Percentiles rank a stretch among this genome's conserved stretches.
Conservation (phyloP, 2,113 vertebrate species). For the Nanger granti region DNA sequence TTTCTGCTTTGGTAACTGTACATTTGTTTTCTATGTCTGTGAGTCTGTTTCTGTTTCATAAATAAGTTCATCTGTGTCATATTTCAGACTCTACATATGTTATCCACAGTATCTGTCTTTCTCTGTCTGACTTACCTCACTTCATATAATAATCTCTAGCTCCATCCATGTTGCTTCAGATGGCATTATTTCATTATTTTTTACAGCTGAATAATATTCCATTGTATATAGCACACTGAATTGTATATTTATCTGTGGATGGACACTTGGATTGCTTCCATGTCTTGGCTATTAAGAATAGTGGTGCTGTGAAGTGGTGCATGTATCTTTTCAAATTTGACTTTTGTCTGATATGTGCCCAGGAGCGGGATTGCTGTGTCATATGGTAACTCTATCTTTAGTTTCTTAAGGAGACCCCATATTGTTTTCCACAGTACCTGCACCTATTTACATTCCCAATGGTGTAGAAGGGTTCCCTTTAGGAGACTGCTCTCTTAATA, state of each 20-base stretch:
- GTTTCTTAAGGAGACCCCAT: neutral
- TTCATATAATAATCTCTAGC: neutral
- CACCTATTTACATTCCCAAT: neutral
- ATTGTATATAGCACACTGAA: neutral
- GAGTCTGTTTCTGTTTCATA: neutral
- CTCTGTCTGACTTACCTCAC: neutral
- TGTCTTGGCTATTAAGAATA: neutral
- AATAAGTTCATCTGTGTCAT: neutral
- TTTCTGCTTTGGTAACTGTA: neutral
- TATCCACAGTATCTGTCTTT: neutral
- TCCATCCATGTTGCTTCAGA: neutral
- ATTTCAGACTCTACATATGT: neutral
- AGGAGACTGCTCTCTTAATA: neutral
- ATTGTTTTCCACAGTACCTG: neutral
- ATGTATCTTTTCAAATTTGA: neutral
- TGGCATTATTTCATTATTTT: neutral
- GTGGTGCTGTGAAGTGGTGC: neutral
- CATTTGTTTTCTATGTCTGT: neutral
- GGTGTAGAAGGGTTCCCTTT: neutral
- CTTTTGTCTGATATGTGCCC: rapidly evolving
- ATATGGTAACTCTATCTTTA: neutral
- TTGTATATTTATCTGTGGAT: neutral
- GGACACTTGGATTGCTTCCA: neutral
- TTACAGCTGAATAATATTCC: neutral
- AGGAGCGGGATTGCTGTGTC: neutral